Evolutionary conservation across 2,888 invertebrate genomes (phyloP).

Genomic region (Idaea dimidiata): DNA sequence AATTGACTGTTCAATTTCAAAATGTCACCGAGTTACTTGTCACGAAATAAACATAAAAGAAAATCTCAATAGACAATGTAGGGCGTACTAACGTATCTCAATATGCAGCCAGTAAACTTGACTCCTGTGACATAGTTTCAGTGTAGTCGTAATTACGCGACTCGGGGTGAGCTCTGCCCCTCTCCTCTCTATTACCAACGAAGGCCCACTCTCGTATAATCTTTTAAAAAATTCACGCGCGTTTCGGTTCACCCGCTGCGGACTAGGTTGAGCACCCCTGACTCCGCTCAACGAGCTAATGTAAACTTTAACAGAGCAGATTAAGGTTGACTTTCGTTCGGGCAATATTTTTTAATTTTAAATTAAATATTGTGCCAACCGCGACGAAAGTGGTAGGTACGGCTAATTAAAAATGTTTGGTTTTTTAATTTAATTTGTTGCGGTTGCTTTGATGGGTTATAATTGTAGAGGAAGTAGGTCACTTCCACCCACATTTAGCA

Average conservation of each 20-base stretch:
- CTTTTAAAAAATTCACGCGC: constrained; percentile 72
- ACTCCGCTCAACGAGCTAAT: constrained; percentile 25
- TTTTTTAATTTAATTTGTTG: constrained; percentile 31
- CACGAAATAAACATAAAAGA: constrained; percentile 3
- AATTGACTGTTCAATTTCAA: constrained; percentile 2
- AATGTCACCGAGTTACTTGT: neutral
- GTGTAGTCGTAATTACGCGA: constrained; percentile 51
- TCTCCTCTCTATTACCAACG: constrained; percentile 47
- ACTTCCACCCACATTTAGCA: constrained; percentile 12
- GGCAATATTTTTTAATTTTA: constrained; percentile 33
- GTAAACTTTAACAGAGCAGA: constrained; percentile 18
- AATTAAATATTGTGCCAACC: constrained; percentile 39
- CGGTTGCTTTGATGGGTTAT: constrained; percentile 11
- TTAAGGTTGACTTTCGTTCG: constrained; percentile 31
- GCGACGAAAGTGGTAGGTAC: constrained; percentile 51
- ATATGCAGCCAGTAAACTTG: constrained; percentile 31
- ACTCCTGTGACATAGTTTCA: constrained; percentile 49
- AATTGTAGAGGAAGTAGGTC: neutral
- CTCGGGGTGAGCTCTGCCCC: constrained; percentile 33
- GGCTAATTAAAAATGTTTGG: constrained; percentile 54
- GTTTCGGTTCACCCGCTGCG: constrained; percentile 41
- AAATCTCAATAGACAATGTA: constrained; percentile 12
- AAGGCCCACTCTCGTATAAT: constrained; percentile 62
- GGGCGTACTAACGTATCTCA: neutral
- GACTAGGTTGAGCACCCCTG: constrained; percentile 46